Percentiles rank a stretch among this genome's conserved stretches.
phyloP scores from a whole-genome alignment of 2,797 vertebrate genomes.

The Ctenochaetus hawaiiensis region DNA sequence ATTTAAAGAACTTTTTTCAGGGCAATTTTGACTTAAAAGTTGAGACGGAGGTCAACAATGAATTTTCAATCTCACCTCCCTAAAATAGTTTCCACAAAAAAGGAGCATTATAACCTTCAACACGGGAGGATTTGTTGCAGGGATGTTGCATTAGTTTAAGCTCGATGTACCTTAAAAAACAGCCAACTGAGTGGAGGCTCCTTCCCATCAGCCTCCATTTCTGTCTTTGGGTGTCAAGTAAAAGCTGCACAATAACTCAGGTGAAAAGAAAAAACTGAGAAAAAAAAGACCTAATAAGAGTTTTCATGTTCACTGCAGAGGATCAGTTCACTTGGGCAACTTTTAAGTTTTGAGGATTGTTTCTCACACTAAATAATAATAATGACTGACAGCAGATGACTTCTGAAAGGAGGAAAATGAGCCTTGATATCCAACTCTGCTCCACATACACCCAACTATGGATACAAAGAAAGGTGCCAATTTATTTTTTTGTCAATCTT shows the following conservation, averaged over 20 bases:
- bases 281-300: slow-evolving; percentile 28
- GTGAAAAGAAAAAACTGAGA: slow-evolving; percentile 13
- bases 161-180: slow-evolving; percentile 8
- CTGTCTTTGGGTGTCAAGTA: slow-evolving; percentile 2
- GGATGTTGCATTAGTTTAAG: slow-evolving; percentile 20
- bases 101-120: slow-evolving; percentile 11
- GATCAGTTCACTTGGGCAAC: slow-evolving; percentile 33
- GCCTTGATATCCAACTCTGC: slow-evolving; percentile 2
- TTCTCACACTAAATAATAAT: slow-evolving; percentile 22
- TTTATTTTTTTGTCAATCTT: slow-evolving; percentile 15
- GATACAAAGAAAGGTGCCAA: slow-evolving; percentile 20
- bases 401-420: slow-evolving; percentile 37
- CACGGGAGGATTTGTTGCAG: slow-evolving; percentile 9
- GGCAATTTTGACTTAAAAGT: slow-evolving; percentile 31
- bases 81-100: slow-evolving; percentile 21
- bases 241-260: slow-evolving; percentile 6
- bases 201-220: slow-evolving; percentile 15
- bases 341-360: slow-evolving; percentile 39
- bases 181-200: not conserved
- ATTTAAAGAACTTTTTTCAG: slow-evolving; percentile 1
- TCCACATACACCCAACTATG: not conserved
- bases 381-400: slow-evolving; percentile 50
- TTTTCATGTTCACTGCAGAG: slow-evolving; percentile 25
- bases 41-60: slow-evolving; percentile 21
- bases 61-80: slow-evolving; percentile 4